phyloP scores from a whole-genome alignment of 2,888 invertebrate genomes.

The Villa cingulata region DNA sequence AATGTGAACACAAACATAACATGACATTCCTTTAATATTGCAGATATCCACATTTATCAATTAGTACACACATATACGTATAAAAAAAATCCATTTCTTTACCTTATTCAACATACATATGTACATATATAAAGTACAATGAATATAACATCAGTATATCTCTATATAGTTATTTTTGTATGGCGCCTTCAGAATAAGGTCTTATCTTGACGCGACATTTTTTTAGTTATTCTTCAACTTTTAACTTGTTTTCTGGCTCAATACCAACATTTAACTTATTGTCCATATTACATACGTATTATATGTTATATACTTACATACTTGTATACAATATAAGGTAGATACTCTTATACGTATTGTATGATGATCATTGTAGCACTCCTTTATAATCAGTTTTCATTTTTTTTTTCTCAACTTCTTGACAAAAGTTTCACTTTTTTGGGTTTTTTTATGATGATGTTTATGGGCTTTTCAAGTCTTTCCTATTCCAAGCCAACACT shows the following conservation, averaged over 20 bases:
- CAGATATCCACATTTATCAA: too few species aligned
- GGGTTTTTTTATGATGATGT: background rate
- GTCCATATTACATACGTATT: background rate
- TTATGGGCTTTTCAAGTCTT: background rate
- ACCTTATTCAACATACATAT: too few species aligned
- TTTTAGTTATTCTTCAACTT: conserved; percentile 3
- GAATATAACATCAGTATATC: too few species aligned
- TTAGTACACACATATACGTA: too few species aligned
- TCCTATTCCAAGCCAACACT: too few species aligned
- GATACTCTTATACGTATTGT: too few species aligned
- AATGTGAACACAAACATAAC: background rate
- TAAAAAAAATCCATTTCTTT: too few species aligned
- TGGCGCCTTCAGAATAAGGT: conserved; percentile 13
- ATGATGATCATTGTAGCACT: too few species aligned
- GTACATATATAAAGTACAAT: too few species aligned
- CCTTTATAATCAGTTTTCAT: background rate
- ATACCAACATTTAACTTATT: background rate
- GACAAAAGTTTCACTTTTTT: background rate
- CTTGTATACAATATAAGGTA: background rate
- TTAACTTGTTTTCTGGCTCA: background rate
- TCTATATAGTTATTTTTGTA: background rate
- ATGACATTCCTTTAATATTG: too few species aligned
- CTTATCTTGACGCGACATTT: conserved; percentile 17
- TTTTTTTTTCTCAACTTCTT: background rate
- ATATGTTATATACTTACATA: background rate